Evolutionary conservation across 2,797 vertebrate species (phyloP).

Genomic region (Sarcophilus harrisii): DNA sequence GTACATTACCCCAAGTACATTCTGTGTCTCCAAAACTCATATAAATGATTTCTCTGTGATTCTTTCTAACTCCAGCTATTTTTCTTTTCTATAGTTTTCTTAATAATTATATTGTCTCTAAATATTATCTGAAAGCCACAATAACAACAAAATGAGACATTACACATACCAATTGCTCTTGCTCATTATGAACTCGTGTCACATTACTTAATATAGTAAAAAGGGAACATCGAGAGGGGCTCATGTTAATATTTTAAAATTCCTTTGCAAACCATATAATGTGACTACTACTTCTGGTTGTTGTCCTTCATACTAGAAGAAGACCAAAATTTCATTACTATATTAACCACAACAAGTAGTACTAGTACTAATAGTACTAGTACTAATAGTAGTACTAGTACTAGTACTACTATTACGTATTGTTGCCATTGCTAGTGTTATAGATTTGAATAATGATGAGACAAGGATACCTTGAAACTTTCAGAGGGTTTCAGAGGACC

Average conservation of each 20-base stretch:
- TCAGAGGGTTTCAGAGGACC: not conserved
- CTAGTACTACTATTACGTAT: no score
- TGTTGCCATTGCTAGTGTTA: not conserved
- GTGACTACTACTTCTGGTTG: not conserved
- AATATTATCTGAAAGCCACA: not conserved
- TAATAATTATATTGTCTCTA: not conserved
- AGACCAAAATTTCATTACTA: no score
- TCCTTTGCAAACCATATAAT: not conserved
- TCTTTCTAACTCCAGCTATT: conserved; percentile 25
- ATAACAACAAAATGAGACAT: not conserved
- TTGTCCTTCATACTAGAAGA: no score
- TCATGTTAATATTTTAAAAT: not conserved
- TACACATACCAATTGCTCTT: not conserved
- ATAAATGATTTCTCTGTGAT: conserved; percentile 8
- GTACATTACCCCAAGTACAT: not conserved
- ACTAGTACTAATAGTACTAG: no score
- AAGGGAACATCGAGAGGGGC: not conserved
- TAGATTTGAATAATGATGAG: not conserved
- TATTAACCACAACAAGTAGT: no score
- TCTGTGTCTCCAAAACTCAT: conserved; percentile 24
- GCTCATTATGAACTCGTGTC: not conserved
- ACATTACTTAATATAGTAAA: not conserved
- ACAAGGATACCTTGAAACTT: not conserved
- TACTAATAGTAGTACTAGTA: no score
- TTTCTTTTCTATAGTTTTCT: conserved; percentile 5